phyloP scores from a whole-genome alignment of 2,888 invertebrate genomes.

The Mythimna vitellina region DNA sequence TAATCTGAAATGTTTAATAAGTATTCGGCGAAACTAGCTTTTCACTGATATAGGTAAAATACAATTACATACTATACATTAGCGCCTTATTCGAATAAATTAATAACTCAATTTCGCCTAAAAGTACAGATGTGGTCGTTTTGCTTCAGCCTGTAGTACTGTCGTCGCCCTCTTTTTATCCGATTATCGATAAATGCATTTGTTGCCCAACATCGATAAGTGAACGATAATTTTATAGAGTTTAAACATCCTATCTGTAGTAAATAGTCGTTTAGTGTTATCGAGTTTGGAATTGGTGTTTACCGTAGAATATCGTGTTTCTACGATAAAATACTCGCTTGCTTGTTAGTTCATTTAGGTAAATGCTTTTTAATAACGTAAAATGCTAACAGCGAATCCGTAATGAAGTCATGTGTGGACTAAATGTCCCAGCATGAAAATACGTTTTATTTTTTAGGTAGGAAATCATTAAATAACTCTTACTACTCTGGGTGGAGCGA shows the following conservation, averaged over 20 bases:
- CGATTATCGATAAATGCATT: slow-evolving; percentile 69
- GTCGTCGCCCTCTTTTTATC: slow-evolving; percentile 57
- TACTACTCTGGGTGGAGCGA: too few relatives aligned
- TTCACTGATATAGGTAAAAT: too few relatives aligned
- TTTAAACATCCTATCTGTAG: slow-evolving; percentile 69
- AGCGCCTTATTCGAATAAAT: too few relatives aligned
- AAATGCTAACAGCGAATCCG: not conserved
- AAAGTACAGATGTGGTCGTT: not conserved
- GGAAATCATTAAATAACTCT: too few relatives aligned
- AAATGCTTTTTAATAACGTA: slow-evolving; percentile 24
- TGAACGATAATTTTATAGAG: slow-evolving; percentile 70
- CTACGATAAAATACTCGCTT: slow-evolving; percentile 42
- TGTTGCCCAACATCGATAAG: slow-evolving; percentile 73
- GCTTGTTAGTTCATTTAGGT: slow-evolving; percentile 22
- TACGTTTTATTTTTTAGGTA: not conserved
- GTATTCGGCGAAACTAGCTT: not conserved
- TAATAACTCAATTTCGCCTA: not conserved
- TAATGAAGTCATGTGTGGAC: not conserved
- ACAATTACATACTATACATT: too few relatives aligned
- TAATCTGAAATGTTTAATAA: not conserved
- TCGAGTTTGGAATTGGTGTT: slow-evolving; percentile 58
- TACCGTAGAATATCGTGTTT: slow-evolving; percentile 46
- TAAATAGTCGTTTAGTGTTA: slow-evolving; percentile 64
- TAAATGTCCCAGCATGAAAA: not conserved
- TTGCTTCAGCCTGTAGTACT: not conserved